A percentile compares a stretch with the other conserved stretches of the same genome.
Conservation (phyloP, 53 echinoderm and acorn worm species). For the Henricia sp. region DNA sequence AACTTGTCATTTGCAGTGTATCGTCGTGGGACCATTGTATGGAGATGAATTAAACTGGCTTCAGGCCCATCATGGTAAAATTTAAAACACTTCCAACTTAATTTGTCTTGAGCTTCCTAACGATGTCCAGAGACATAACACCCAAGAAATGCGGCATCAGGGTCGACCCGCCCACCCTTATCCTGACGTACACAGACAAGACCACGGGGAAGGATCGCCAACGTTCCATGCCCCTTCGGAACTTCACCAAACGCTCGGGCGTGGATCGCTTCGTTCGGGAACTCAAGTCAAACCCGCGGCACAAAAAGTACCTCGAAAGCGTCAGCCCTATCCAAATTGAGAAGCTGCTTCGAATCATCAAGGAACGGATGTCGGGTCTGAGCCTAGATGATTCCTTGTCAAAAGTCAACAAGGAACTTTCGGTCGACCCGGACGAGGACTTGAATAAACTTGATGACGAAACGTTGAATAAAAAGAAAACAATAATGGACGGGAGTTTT, state of each 20-base stretch:
- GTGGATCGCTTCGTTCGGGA: slow-evolving; percentile 68
- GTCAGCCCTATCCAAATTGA: slow-evolving; percentile 77
- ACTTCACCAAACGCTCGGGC: slow-evolving; percentile 83
- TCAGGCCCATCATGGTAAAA: too few species aligned
- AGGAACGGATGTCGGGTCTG: slow-evolving; percentile 74
- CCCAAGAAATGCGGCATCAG: slow-evolving; percentile 90
- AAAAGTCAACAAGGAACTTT: slow-evolving; percentile 73
- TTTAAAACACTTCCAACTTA: too few species aligned
- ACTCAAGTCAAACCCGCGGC: slow-evolving; percentile 84
- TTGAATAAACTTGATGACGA: slow-evolving; percentile 85
- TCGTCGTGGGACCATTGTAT: too few species aligned
- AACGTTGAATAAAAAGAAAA: slow-evolving; percentile 76
- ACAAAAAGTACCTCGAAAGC: slow-evolving; percentile 79
- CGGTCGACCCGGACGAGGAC: slow-evolving; percentile 82
- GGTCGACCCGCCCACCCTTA: slow-evolving; percentile 82
- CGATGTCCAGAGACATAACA: slow-evolving; percentile 63
- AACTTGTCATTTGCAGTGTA: too few species aligned
- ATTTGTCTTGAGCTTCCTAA: too few species aligned
- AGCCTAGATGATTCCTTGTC: slow-evolving; percentile 78
- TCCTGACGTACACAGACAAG: slow-evolving; percentile 82
- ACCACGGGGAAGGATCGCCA: slow-evolving; percentile 76
- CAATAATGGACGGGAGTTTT: slow-evolving; percentile 89
- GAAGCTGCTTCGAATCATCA: slow-evolving; percentile 82
- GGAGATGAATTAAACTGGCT: too few species aligned
- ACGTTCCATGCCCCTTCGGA: slow-evolving; percentile 86